Evolutionary conservation across 1,140 invertebrate genomes (phyloP), one percentile per base, ranked within the genome.

Genomic region (Cydia fagiglandana): DNA sequence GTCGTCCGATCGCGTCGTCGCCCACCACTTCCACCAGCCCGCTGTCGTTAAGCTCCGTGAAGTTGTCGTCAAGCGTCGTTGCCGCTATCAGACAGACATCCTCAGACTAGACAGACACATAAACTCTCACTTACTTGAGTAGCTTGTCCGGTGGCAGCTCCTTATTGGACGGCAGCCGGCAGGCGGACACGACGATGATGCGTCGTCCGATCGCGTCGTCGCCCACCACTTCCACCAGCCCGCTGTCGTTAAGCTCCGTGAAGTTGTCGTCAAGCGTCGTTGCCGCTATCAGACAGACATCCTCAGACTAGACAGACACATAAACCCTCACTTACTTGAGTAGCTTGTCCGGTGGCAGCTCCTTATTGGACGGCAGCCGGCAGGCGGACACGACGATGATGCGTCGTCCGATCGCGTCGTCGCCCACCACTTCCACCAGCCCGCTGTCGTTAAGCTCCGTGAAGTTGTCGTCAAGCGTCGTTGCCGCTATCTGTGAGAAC

Each of bases 341-440:
- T 73, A 99, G 94, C 90, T 95, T 94, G 77, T 96, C 95, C 86
- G 98, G 97, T 91, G 98, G 96, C 80, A 98, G 94, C 81, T 96
- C 95, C 87, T 96, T 96, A 86, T 96, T 97, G 64, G 96, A 95
- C n/a, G 98, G 98, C 82, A 99, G 94, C 86, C 97, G 96, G 87
- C 97, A 99, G 17, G 98, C 97, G 73, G 98, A 99, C 73, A 99
- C 97, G 61, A 98, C 97, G 87, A 99, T 99, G 68, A 99, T 96
- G 93, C 98, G 98, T 77, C 98, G 94, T 28, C 98, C 98, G 83
- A 93, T 96, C 41, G 95, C 95, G 92, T 99, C 98, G 93, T 99
- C 98, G 76, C 97, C 98, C 38, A 97, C 97, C 7, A 98, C 96
- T 93, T 98, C 97, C 7, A 99, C 96, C 76, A 98, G 96, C 7